phyloP scores from a whole-genome alignment of 2,797 vertebrate species.

The Lutjanus campechanus region DNA sequence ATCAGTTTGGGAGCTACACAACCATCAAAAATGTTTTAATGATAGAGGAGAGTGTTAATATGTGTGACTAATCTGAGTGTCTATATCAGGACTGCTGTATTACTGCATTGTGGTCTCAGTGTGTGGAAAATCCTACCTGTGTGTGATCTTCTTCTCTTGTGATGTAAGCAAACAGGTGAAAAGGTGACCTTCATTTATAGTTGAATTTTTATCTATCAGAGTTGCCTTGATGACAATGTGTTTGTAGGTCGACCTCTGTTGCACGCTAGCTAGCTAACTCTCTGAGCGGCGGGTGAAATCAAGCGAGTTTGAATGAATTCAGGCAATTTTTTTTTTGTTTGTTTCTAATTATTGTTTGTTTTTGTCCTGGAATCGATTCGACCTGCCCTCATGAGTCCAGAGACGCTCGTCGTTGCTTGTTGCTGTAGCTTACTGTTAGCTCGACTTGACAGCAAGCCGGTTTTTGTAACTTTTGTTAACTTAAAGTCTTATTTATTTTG shows the following conservation, averaged over 20 bases:
- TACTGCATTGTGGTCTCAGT: neutral
- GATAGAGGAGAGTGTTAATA: neutral
- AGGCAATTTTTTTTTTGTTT: neutral
- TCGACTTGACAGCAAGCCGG: constrained; percentile 36
- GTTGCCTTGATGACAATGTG: constrained; percentile 63
- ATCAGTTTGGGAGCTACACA: neutral
- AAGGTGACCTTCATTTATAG: constrained; percentile 21
- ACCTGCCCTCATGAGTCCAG: constrained; percentile 19
- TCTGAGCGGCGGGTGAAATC: constrained; percentile 53
- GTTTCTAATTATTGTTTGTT: neutral
- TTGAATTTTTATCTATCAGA: constrained; percentile 39
- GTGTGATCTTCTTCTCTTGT: constrained; percentile 5
- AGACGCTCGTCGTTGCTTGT: constrained; percentile 17
- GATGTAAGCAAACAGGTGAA: constrained; percentile 12
- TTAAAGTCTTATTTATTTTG: constrained; percentile 88
- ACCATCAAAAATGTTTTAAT: neutral
- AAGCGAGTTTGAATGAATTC: constrained; percentile 36
- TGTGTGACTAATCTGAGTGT: neutral
- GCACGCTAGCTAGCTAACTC: constrained; percentile 51
- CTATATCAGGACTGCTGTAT: neutral
- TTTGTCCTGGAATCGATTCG: constrained; percentile 25
- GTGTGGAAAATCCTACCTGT: neutral
- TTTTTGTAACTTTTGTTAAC: constrained; percentile 81
- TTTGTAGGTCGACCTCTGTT: constrained; percentile 53
- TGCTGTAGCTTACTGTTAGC: constrained; percentile 44